Percentiles rank a stretch among this genome's conserved stretches.
Conservation (phyloP, 2,113 vertebrate genomes). For the Elephantulus edwardii region DNA sequence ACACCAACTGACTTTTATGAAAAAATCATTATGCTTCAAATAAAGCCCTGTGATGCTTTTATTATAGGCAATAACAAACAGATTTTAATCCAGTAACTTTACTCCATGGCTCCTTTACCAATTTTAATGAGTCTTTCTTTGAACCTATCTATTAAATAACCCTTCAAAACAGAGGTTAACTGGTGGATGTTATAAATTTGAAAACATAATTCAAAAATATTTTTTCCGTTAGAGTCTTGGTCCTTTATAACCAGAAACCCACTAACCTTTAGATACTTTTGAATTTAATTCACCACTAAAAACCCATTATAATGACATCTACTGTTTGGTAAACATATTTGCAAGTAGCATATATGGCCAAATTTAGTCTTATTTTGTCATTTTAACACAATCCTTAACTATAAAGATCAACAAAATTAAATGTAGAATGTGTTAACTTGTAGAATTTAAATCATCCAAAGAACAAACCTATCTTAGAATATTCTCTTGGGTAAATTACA, state of each 20-base stretch:
- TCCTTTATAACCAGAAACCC: neutral
- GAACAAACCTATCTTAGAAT: slow-evolving; percentile 21
- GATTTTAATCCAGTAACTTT: neutral
- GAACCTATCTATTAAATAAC: neutral
- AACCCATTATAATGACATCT: neutral
- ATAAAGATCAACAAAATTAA: neutral
- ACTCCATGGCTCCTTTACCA: neutral
- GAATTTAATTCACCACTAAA: neutral
- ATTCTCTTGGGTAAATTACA: slow-evolving; percentile 62
- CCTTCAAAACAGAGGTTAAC: neutral
- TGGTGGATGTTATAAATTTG: neutral
- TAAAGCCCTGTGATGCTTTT: neutral
- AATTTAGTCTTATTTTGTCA: neutral
- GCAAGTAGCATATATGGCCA: neutral
- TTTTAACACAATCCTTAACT: slow-evolving; percentile 28
- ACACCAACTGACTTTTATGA: neutral
- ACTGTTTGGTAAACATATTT: neutral
- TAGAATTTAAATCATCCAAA: slow-evolving; percentile 32
- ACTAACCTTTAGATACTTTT: neutral
- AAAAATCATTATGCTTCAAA: neutral
- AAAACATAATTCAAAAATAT: neutral
- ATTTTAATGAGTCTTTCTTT: neutral
- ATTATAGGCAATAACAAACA: neutral
- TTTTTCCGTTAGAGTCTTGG: neutral
- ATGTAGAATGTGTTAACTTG: slow-evolving; percentile 15